These are phyloP conservation scores for Tenebrio molitor DNA, from an alignment of 1,140 invertebrate species.

Conservation along the genomic window DNA sequence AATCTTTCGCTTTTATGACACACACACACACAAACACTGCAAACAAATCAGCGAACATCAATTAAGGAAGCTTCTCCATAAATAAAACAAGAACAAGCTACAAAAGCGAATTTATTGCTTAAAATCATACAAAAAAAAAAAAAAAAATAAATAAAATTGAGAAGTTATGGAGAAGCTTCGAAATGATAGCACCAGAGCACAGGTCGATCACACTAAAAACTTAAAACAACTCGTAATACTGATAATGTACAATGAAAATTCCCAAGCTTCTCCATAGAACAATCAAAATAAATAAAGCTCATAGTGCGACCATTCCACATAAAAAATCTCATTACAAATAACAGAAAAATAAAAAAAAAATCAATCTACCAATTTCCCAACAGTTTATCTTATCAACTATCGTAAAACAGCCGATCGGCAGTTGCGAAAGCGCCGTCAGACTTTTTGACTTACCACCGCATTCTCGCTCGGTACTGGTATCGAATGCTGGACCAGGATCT, in stretches of 20 bases:
- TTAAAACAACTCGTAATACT: slow-evolving; percentile 50
- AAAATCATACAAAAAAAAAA: slow-evolving; percentile 53
- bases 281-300: slow-evolving; percentile 41
- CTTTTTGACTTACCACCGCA: slow-evolving; percentile 53
- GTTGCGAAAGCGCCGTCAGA: neutral
- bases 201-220: neutral
- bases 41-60: neutral
- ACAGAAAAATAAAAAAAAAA: slow-evolving; percentile 30
- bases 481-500: slow-evolving; percentile 60
- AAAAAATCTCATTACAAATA: slow-evolving; percentile 39
- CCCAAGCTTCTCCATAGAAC: slow-evolving; percentile 59
- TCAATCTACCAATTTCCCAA: slow-evolving; percentile 12
- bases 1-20: neutral
- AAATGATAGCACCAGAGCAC: slow-evolving; percentile 62
- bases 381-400: slow-evolving; percentile 42
- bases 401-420: neutral
- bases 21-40: slow-evolving; percentile 22
- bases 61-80: slow-evolving; percentile 61
- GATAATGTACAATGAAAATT: slow-evolving; percentile 48
- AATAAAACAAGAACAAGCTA: slow-evolving; percentile 57
- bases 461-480: slow-evolving; percentile 59
- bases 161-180: slow-evolving; percentile 64
- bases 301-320: slow-evolving; percentile 56
- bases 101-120: slow-evolving; percentile 51
- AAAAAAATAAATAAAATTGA: slow-evolving; percentile 43